Conservation (phyloP, 2,113 vertebrate species). For the Acrocephalus kingi region DNA sequence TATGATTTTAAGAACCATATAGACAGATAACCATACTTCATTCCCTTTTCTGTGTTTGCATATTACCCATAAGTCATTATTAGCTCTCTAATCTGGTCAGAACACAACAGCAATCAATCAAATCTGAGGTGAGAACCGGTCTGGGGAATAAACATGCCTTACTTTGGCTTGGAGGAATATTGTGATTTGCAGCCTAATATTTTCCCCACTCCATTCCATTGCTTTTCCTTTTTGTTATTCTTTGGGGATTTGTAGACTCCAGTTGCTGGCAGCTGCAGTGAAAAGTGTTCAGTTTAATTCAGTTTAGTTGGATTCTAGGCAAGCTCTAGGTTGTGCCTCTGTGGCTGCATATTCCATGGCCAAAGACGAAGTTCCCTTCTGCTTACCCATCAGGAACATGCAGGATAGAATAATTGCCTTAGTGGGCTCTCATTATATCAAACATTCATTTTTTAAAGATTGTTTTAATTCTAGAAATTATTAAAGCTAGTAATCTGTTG, state of each 20-base stretch:
- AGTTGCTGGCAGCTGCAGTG: not conserved
- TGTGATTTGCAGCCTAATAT: not conserved
- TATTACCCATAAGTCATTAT: not conserved
- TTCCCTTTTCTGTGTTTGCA: not conserved
- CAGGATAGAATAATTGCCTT: not conserved
- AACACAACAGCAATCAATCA: not conserved
- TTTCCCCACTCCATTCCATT: not conserved
- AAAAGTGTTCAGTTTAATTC: not conserved
- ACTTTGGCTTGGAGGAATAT: not conserved
- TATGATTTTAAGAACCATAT: not conserved
- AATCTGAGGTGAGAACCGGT: not conserved
- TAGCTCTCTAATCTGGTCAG: not conserved
- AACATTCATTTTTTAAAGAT: not conserved
- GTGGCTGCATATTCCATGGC: not conserved
- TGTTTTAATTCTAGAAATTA: not conserved
- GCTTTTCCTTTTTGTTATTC: constrained; percentile 17
- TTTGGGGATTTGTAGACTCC: not conserved
- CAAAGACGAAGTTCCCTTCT: not conserved
- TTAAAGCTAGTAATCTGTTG: not conserved
- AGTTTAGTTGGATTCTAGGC: not conserved
- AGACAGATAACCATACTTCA: not conserved
- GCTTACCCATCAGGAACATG: not conserved
- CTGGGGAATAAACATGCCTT: not conserved
- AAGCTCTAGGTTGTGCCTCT: not conserved
- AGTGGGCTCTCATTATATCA: not conserved